Base-by-base conservation (phyloP, 2,888 invertebrate genomes). In the Chironomus riparius region DNA sequence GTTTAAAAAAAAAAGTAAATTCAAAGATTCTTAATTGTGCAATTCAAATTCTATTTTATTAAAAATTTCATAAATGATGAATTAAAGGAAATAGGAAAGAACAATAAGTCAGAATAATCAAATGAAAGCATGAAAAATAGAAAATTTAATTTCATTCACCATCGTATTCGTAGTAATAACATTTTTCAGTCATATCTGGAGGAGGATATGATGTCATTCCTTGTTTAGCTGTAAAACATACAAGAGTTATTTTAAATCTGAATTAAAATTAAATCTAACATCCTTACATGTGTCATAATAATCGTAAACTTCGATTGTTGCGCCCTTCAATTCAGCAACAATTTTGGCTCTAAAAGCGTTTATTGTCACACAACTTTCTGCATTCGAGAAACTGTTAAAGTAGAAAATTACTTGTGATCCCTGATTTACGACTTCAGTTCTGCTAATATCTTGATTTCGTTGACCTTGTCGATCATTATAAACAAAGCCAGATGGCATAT, bases 241-340 rank as follows among this genome's bases (percentile, higher is more conserved):
- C 1, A 1, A 18, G 5, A 2, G 13, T 10, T 38, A 2, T n/a
- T n/a, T n/a, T n/a, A n/a, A n/a, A n/a, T n/a, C n/a, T n/a, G n/a
- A n/a, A n/a, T n/a, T n/a, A 1, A 1, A 7, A 38, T 3, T n/a
- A 50, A n/a, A n/a, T 50, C 3, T 10, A n/a, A 50, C 3, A 50
- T 38, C 38, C 48, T 70, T 72, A 72, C 72, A n/a, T 18, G 74
- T 65, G n/a, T 65, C 65, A 47, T 74, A 74, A 68, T 68, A 74
- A 65, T 74, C 74, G 15, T 21, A 22, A n/a, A 65, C 47, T 18
- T 15, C 18, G 6, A 74, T 74, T 10, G 47, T 47, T 15, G 21
- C 38, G 2, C 12, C 22, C 22, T 68, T 68, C 47, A 74, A 18
- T 2, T 74, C 28, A 24, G 10, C 21, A 22, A 73, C 21, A 6